A percentile compares a stretch with the other conserved stretches of the same genome.
These are phyloP conservation scores for Pyrgilauda ruficollis DNA, from an alignment of 2,113 vertebrate genomes.

Conservation along the genomic window DNA sequence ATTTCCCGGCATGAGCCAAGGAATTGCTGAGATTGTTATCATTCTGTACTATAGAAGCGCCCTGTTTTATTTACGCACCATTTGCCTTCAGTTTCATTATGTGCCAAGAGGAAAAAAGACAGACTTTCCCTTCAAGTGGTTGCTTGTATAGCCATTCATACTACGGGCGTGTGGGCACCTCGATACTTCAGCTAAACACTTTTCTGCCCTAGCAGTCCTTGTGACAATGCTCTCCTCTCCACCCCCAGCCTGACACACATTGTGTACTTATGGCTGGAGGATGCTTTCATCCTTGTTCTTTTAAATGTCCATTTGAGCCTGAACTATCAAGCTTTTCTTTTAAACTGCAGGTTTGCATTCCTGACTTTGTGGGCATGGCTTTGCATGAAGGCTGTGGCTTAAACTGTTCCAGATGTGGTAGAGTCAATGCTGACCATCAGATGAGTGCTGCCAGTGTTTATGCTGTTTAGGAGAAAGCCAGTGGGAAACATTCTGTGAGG, in stretches of 20 bases:
- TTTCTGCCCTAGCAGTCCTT: neutral
- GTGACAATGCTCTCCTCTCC: neutral
- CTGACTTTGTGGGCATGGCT: neutral
- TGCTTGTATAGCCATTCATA: neutral
- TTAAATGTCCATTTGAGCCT: neutral
- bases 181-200: neutral
- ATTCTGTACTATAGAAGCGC: conserved; percentile 6
- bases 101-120: conserved; percentile 17
- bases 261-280: neutral
- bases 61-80: neutral
- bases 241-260: rapidly evolving
- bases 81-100: conserved; percentile 25
- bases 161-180: rapidly evolving
- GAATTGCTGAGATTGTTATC: conserved; percentile 43
- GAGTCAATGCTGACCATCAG: neutral
- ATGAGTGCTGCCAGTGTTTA: neutral
- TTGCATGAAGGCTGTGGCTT: neutral
- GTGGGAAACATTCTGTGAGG: neutral
- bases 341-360: neutral
- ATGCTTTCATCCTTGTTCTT: neutral
- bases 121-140: neutral
- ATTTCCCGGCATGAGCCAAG: neutral
- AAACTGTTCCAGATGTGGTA: neutral
- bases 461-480: conserved; percentile 6
- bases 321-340: neutral